phyloP scores from a whole-genome alignment of 2,113 vertebrate species.

The Zonotrichia leucophrys region DNA sequence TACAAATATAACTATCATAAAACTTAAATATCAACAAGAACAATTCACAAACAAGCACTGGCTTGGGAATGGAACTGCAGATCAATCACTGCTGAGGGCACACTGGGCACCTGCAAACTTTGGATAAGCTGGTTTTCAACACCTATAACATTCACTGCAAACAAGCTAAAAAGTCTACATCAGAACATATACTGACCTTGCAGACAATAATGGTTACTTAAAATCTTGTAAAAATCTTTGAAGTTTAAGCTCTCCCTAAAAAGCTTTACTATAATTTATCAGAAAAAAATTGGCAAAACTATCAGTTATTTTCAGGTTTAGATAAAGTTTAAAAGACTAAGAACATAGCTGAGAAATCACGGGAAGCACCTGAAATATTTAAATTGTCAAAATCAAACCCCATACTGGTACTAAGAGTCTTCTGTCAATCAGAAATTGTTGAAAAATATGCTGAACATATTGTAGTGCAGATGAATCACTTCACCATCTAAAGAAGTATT shows the following conservation, averaged over 20 bases:
- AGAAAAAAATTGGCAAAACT: background rate
- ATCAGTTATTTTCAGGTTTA: background rate
- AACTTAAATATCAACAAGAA: background rate
- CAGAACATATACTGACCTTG: background rate
- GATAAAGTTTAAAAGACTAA: background rate
- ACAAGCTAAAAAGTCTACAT: background rate
- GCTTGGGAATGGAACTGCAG: background rate
- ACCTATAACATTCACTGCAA: background rate
- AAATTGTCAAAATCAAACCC: background rate
- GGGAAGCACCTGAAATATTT: accelerated
- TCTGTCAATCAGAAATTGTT: background rate
- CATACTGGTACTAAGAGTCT: background rate
- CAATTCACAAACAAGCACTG: background rate
- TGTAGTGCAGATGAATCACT: background rate
- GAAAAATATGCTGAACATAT: background rate
- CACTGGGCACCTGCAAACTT: background rate
- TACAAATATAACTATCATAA: background rate
- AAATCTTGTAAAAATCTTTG: background rate
- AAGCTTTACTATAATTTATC: background rate
- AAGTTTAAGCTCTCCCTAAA: background rate
- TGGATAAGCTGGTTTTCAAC: background rate
- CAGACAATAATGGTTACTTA: background rate
- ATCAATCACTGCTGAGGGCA: background rate
- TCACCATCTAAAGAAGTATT: background rate
- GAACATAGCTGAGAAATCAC: background rate